Base-by-base conservation (phyloP, 2,888 invertebrate species). In the Platerodrilus igneus region DNA sequence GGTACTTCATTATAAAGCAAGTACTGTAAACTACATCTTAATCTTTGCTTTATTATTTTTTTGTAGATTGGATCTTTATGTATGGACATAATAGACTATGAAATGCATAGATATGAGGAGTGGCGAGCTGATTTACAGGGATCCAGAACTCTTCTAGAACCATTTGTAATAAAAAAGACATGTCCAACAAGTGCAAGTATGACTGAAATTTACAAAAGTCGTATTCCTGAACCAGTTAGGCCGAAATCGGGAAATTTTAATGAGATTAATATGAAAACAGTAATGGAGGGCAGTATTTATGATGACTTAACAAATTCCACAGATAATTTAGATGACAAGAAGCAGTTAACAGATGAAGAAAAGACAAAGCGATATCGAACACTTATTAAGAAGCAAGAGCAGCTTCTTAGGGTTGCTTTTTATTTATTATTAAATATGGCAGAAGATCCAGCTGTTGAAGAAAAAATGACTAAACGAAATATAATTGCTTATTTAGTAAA, bases 81-180 rank as follows among this genome's bases (percentile, higher is more conserved):
- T 62, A 91, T 99, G 86, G 92, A 92, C 68, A 87, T 97, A 35
- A 83, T 97, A 49, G 95, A 96, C 62, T 90, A 87, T 71, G 97
- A 99, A 69, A 72, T 97, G 34, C 83, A 86, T 56, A 80, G 96
- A 48, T 93, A 92, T 70, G 92, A 93, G 57, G 85, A 90, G 54
- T 95, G 95, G 94, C 84, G 83, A 60, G 83, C 82, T 32, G 81
- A 83, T 51, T 67, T 81, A 57, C 81, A 81, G 50, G 74, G 76
- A 33, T 70, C 74, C 46, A 68, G 69, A 48, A 63, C 64, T 49
- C 67, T 68, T 27, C 68, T 69, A 1, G 65, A 56, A 13, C 55
- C 66, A 60, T 30, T 66, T 63, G 44, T 69, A 60, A 50, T 70
- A 62, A 59, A 57, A 41, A 66, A 63, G 44, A 53, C 60, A 7